phyloP scores from a whole-genome alignment of 2,888 invertebrate species.

The Gerosis bhagava region DNA sequence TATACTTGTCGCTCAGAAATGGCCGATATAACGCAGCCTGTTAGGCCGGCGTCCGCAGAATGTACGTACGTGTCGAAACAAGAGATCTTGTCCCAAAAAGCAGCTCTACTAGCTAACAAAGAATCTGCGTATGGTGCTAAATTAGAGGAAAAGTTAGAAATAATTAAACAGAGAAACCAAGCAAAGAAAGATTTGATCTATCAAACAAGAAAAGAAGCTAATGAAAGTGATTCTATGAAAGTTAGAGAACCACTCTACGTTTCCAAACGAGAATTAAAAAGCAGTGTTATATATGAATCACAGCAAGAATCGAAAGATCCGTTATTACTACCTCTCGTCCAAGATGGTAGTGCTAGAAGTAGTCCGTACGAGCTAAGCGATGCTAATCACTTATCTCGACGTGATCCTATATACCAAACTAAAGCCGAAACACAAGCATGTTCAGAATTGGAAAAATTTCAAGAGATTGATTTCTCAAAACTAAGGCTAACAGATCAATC shows the following conservation, averaged over 20 bases:
- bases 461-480: conserved; percentile 76
- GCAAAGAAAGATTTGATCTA: conserved; percentile 79
- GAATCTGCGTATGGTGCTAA: conserved; percentile 63
- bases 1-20: conserved; percentile 61
- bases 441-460: conserved; percentile 60
- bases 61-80: conserved; percentile 77
- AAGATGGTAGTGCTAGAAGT: conserved; percentile 59
- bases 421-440: conserved; percentile 57
- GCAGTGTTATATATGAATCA: conserved; percentile 77
- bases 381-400: conserved; percentile 73
- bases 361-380: conserved; percentile 77
- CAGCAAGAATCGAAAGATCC: conserved; percentile 71
- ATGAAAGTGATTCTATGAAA: conserved; percentile 69
- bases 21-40: conserved; percentile 53
- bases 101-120: conserved; percentile 70
- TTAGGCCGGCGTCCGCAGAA: conserved; percentile 70
- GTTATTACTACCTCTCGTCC: conserved; percentile 39
- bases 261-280: conserved; percentile 76
- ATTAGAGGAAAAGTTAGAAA: conserved; percentile 75
- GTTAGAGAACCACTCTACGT: conserved; percentile 75
- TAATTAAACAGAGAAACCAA: conserved; percentile 77
- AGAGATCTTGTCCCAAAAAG: conserved; percentile 77
- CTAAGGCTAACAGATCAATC: conserved; percentile 68
- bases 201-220: conserved; percentile 74
- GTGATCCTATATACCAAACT: conserved; percentile 73